phyloP scores from a whole-genome alignment of 2,113 vertebrate species.

The Albula glossodonta region DNA sequence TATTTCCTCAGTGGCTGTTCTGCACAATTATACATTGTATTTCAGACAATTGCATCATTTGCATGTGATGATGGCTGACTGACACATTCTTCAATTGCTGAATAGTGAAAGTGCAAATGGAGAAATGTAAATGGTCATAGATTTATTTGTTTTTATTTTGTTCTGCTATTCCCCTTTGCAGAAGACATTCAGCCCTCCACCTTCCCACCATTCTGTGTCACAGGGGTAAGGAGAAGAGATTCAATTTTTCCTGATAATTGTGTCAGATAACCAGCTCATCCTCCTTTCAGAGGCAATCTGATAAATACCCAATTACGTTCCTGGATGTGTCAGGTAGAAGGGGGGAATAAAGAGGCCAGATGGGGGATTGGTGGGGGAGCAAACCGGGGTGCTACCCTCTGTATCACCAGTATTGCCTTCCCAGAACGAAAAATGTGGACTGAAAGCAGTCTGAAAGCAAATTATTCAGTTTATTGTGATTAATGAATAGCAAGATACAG shows the following conservation, averaged over 20 bases:
- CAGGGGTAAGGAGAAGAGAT: constrained; percentile 65
- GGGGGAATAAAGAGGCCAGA: background rate
- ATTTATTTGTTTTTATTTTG: constrained; percentile 40
- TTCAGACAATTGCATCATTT: constrained; percentile 56
- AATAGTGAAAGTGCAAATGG: constrained; percentile 24
- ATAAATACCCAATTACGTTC: constrained; percentile 94
- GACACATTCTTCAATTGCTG: constrained; percentile 32
- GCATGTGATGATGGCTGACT: constrained; percentile 46
- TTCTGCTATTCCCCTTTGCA: constrained; percentile 46
- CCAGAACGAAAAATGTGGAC: constrained; percentile 32
- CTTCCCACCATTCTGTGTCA: constrained; percentile 56
- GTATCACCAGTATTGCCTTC: constrained; percentile 41
- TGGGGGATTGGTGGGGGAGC: constrained; percentile 31
- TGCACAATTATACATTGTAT: constrained; percentile 47
- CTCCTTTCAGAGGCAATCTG: constrained; percentile 82
- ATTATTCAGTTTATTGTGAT: constrained; percentile 74
- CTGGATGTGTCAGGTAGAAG: constrained; percentile 68
- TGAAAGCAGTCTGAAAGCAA: constrained; percentile 50
- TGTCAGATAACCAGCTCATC: constrained; percentile 80
- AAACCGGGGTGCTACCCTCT: constrained; percentile 22
- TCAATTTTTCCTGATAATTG: constrained; percentile 87
- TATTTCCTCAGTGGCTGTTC: constrained; percentile 40
- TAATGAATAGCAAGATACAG: constrained; percentile 63
- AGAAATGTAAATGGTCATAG: constrained; percentile 4
- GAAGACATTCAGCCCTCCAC: constrained; percentile 67